phyloP scores from a whole-genome alignment of 2,797 vertebrate genomes.

The Phoxinus dragarum region DNA sequence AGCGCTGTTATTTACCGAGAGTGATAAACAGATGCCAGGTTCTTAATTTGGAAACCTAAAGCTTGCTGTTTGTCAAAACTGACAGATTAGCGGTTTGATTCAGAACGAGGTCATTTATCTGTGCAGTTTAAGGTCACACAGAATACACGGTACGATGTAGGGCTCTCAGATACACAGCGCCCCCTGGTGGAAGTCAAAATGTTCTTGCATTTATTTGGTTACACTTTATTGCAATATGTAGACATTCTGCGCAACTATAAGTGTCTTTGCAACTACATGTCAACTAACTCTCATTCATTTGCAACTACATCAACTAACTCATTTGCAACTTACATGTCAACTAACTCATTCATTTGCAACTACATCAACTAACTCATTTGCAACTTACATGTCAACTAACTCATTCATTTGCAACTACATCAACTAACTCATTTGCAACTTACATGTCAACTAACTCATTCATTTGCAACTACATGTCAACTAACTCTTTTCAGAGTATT shows the following conservation, averaged over 20 bases:
- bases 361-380: background rate
- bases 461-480: background rate
- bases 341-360: no score
- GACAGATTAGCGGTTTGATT: conserved; percentile 27
- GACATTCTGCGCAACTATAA: background rate
- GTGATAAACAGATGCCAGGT: background rate
- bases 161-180: conserved; percentile 16
- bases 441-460: no score
- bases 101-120: background rate
- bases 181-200: conserved; percentile 55
- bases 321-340: no score
- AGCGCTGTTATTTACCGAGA: background rate
- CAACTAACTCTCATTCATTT: background rate
- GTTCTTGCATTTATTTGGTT: background rate
- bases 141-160: background rate
- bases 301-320: background rate
- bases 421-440: background rate
- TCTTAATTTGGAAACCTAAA: conserved; percentile 13
- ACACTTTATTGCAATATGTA: background rate
- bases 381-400: background rate
- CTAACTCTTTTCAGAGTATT: background rate
- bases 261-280: background rate
- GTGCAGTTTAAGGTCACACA: background rate
- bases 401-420: no score
- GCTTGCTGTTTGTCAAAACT: conserved; percentile 21